Evolutionary conservation across 2,888 invertebrate genomes (phyloP), one percentile per base, ranked within the genome.

Genomic region (Baccha elongata): DNA sequence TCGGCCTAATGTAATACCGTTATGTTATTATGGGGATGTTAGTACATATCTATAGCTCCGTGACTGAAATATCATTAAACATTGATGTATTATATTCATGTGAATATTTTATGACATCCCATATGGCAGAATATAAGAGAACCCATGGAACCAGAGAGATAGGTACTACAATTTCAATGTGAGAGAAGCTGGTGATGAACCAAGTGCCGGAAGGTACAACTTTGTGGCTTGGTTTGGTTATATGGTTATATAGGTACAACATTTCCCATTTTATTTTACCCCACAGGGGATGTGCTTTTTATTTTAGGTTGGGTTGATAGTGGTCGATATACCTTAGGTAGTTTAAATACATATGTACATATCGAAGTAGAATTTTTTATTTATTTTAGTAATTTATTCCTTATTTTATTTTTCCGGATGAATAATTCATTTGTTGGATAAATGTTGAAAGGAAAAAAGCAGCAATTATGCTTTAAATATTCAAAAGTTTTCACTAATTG

Each of bases 11-110:
- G 55, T 55, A 67, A 55, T 48, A 42, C 60, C 23, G 64, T 60
- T 60, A 60, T 60, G 37, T 46, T 60, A 68, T 60, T 52, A 73
- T 60, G 32, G 73, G 60, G 79, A 73, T 68, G 74, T 80, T 68
- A 50, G 19, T 17, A 62, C 26, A 42, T 55, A 58, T 40, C 29
- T 17, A 52, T 62, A 42, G 55, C 44, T 67, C 60, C 60, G 40
- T 53, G 40, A 62, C 81, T 71, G 71, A 76, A 81, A 76, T 75
- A 75, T 78, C 72, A 78, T 83, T 72, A 83, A 83, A 83, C 68
- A 84, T 84, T 84, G 73, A 84, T 78, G 78, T 65, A 65, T 42
- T 74, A 84, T 79, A 79, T 84, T 79, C 73, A 74, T 84, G 84
- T 84, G 84, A 84, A 84, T 84, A 74, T 79, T 84, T 78, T 60